A percentile compares a stretch with the other conserved stretches of the same genome.
phyloP scores from a whole-genome alignment of 2,797 vertebrate genomes.

The Onychomys torridus region DNA sequence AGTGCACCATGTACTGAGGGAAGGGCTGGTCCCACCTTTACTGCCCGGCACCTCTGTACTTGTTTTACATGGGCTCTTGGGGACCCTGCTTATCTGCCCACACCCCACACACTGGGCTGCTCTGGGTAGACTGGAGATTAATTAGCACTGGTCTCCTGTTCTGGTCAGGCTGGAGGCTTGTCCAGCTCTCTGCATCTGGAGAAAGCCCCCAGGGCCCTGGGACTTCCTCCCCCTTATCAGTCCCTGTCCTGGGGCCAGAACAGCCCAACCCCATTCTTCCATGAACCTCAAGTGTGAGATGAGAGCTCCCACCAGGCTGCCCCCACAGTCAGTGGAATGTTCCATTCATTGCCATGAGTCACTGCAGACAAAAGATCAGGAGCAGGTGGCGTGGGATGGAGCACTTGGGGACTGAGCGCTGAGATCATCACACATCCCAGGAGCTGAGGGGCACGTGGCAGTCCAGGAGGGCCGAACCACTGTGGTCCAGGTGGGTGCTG shows the following conservation, averaged over 20 bases:
- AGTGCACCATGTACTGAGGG: background rate
- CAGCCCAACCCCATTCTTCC: background rate
- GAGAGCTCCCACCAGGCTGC: background rate
- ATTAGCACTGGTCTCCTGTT: background rate
- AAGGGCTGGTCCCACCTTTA: background rate
- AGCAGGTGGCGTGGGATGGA: background rate
- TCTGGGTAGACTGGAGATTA: background rate
- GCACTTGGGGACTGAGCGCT: background rate
- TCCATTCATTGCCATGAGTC: background rate
- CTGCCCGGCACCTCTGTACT: background rate
- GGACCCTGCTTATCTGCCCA: background rate
- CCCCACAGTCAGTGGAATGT: background rate
- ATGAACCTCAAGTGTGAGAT: background rate
- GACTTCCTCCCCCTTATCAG: background rate
- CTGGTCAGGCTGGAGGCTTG: fast-evolving
- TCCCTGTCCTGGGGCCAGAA: background rate
- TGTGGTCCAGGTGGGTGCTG: background rate
- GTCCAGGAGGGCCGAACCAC: background rate
- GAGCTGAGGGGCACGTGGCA: background rate
- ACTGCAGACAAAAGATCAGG: background rate
- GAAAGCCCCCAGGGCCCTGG: background rate
- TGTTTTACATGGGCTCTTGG: background rate
- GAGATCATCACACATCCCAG: background rate
- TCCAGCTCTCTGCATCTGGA: background rate
- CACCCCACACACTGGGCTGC: too few species aligned